Evolutionary conservation across 2,888 invertebrate genomes (phyloP).

Genomic region (Drosophila putrida): DNA sequence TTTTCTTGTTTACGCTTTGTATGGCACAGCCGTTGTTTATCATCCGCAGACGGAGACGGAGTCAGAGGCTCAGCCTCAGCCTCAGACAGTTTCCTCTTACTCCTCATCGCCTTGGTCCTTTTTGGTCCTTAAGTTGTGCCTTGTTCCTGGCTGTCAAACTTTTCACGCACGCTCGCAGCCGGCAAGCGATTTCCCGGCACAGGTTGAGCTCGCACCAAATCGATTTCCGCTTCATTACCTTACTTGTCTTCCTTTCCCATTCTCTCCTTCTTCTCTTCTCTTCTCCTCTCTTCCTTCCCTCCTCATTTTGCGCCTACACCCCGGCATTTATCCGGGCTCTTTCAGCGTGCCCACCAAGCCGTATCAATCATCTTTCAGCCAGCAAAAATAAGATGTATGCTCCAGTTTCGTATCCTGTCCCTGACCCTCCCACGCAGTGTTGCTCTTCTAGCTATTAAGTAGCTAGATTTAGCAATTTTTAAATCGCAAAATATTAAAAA

Average conservation of each 20-base stretch:
- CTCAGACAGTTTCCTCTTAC: not conserved
- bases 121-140: not conserved
- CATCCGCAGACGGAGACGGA: constrained; percentile 37
- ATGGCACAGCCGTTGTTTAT: constrained; percentile 62
- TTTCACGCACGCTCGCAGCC: constrained; percentile 78
- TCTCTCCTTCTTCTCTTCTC: not conserved
- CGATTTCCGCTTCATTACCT: constrained; percentile 80
- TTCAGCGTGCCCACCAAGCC: constrained; percentile 35
- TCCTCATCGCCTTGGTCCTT: not conserved
- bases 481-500: too few relatives aligned
- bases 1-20: constrained; percentile 77
- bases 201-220: constrained; percentile 71
- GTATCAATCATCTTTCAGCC: constrained; percentile 76
- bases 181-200: constrained; percentile 75
- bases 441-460: too few relatives aligned
- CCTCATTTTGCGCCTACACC: not conserved
- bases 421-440: not conserved
- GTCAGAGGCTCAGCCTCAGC: not conserved
- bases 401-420: not conserved
- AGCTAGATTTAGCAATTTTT: too few relatives aligned
- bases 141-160: constrained; percentile 55
- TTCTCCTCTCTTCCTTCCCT: not conserved
- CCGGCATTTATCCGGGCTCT: not conserved
- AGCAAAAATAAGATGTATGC: constrained; percentile 63
- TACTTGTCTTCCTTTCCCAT: constrained; percentile 9